These are phyloP conservation scores for Enteromius anoplus DNA, from an alignment of 2,797 vertebrate genomes.

Conservation along the genomic window DNA sequence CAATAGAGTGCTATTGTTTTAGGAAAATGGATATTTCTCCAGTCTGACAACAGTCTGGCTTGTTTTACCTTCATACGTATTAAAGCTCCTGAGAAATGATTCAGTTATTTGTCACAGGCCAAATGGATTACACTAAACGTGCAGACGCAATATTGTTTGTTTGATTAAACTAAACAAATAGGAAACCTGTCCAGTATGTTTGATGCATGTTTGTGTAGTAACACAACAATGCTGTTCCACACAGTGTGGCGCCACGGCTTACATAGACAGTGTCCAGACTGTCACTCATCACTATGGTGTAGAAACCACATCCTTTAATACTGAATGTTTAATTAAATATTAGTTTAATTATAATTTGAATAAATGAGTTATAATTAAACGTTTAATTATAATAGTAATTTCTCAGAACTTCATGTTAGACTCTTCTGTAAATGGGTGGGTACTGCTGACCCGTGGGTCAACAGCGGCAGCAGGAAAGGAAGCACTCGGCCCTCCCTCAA, in stretches of 20 bases:
- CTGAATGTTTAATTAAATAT: neutral
- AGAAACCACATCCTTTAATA: neutral
- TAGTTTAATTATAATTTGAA: neutral
- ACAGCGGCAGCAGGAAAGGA: too few relatives aligned
- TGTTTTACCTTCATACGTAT: conserved; percentile 56
- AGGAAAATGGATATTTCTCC: conserved; percentile 59
- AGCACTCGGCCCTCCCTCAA: too few relatives aligned
- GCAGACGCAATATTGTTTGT: conserved; percentile 31
- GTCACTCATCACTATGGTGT: neutral
- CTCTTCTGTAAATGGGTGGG: too few relatives aligned
- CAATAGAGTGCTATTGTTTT: conserved; percentile 61
- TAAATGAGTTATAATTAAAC: neutral
- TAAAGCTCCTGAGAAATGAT: conserved; percentile 57
- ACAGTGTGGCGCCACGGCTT: neutral
- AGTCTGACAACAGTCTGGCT: conserved; percentile 51
- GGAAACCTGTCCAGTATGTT: neutral
- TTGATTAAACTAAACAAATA: conserved; percentile 36
- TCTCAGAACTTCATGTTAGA: neutral
- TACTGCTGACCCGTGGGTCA: too few relatives aligned
- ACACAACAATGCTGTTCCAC: neutral
- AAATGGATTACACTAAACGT: conserved; percentile 47
- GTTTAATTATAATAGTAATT: neutral
- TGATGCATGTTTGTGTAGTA: conserved; percentile 25
- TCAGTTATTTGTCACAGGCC: conserved; percentile 45
- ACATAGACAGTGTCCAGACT: neutral